phyloP scores from a whole-genome alignment of 2,797 vertebrate genomes.

The Scomberomorus guttatus region DNA sequence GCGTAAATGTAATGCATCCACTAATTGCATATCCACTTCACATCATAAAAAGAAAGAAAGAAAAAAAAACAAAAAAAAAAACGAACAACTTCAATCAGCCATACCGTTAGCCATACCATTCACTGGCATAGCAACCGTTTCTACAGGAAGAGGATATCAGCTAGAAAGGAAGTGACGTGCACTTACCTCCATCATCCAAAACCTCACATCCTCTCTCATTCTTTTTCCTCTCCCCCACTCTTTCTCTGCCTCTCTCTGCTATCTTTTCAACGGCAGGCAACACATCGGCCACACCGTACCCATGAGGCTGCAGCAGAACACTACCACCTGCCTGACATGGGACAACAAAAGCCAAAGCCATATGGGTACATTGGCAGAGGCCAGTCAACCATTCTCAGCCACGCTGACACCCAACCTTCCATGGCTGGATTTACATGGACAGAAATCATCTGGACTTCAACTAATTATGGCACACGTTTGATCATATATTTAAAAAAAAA shows the following conservation, averaged over 20 bases:
- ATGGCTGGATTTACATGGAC: conserved; percentile 51
- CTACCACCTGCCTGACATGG: conserved; percentile 85
- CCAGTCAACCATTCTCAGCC: conserved; percentile 60
- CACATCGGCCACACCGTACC: conserved; percentile 83
- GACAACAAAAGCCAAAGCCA: conserved; percentile 85
- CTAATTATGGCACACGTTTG: background rate
- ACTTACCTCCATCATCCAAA: conserved; percentile 82
- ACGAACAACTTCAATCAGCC: conserved; percentile 63
- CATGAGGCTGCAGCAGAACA: conserved; percentile 85
- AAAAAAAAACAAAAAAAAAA: conserved; percentile 3
- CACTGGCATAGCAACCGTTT: conserved; percentile 71
- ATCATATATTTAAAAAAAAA: too few species aligned
- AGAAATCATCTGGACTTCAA: conserved; percentile 42
- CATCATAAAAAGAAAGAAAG: conserved; percentile 56
- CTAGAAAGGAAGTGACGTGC: conserved; percentile 75
- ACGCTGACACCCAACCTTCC: conserved; percentile 53
- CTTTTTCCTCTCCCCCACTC: conserved; percentile 65
- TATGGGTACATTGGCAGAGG: conserved; percentile 77
- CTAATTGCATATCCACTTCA: conserved; percentile 69
- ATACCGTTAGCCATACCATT: conserved; percentile 68
- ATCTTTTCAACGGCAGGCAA: conserved; percentile 86
- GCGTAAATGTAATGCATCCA: conserved; percentile 63
- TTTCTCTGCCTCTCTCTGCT: conserved; percentile 76
- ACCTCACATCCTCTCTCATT: conserved; percentile 74
- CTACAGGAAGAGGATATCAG: conserved; percentile 66